Base-by-base conservation (phyloP, 2,888 invertebrate species). In the Leucophenga maculata region DNA sequence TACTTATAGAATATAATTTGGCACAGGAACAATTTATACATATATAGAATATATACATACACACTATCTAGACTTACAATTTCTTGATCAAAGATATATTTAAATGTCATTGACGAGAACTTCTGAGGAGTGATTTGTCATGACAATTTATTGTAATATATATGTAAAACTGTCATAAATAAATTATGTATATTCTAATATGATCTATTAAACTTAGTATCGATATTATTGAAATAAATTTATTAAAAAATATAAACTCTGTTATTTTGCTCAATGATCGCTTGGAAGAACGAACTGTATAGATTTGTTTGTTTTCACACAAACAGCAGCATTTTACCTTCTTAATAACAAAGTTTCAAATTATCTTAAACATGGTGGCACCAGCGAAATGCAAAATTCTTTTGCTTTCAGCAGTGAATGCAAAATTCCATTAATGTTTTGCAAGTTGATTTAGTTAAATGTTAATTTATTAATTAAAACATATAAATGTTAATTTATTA, bases 11-110 rank as follows among this genome's bases (percentile, higher is more conserved):
- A 26, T 57, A 26, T 57, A n/a, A n/a, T 48, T 64, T 64, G 62
- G 62, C 62, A 64, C 62, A 48, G 46, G 48, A 64, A 46, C 18
- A 48, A 64, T 20, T n/a, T 32, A 20, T 64, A 32, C 32, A 32
- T 13, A 32, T 59, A 32, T 59, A n/a, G n/a, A 11, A 59, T 59
- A 59, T n/a, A 6, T 59, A 22, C 32, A 6, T 59, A 22, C 32
- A 39, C 16, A 16, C 32, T 22, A 62, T n/a, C 16, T 50, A 50
- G 50, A 26, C 44, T 22, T 62, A 62, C 4, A 31, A 32, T 32
- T 48, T 64, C 48, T 64, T 57, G 26, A 64, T 64, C 62, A 62
- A 62, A 62, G 62, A 46, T 62, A 62, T 46, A 20, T 62, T 14
- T 62, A 62, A 60, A 44, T 22, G 55, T 14, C 20, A 39, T 39